Base-by-base conservation (phyloP, 2,113 vertebrate species). In the Thomomys bottae region DNA sequence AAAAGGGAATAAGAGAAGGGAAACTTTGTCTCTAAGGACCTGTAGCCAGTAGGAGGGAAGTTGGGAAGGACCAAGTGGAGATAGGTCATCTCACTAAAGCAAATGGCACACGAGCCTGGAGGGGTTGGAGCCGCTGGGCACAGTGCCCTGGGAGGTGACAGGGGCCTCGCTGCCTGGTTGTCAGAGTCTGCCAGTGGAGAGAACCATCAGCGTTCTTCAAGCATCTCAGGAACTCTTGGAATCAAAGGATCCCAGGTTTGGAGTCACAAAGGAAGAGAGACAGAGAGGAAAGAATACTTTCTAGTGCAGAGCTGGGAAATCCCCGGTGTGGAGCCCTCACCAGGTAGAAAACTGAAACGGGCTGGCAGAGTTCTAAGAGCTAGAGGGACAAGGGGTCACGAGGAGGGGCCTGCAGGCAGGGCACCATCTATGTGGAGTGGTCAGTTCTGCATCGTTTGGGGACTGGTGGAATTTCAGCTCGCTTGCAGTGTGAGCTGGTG, bases 91-190 rank as follows among this genome's bases (percentile, higher is more conserved):
- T 73, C 66, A 24, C 1, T 49, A 34, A n/a, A 26, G 79, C 26
- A 1, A 8, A 21, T 10, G 28, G 36, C 9, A n/a, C 15, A 2
- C 45, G 26, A 42, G 57, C 10, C 28, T 24, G n/a, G 38, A 61
- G 17, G 3, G 18, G 49, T 11, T 5, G 3, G 63, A 45, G 63
- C 63, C 42, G 17, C 4, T 54, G 11, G 49, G 49, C 49, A 2
- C 49, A n/a, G 0, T 9, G 15, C 32, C 15, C 1, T 45, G 42
- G 45, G 34, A 21, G 15, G 20, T 1, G 23, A 17, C 2, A 64
- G n/a, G 20, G 36, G 6, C 11, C 10, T 17, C 3, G 9, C 0
- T 0, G 1, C n/a, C 15, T 7, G 32, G 20, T 10, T 11, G 11
- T 21, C 34, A 6, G 66, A 64, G 17, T 23, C 49, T 20, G 28